phyloP scores from a whole-genome alignment of 2,888 invertebrate genomes.

The Prosapia bicincta region DNA sequence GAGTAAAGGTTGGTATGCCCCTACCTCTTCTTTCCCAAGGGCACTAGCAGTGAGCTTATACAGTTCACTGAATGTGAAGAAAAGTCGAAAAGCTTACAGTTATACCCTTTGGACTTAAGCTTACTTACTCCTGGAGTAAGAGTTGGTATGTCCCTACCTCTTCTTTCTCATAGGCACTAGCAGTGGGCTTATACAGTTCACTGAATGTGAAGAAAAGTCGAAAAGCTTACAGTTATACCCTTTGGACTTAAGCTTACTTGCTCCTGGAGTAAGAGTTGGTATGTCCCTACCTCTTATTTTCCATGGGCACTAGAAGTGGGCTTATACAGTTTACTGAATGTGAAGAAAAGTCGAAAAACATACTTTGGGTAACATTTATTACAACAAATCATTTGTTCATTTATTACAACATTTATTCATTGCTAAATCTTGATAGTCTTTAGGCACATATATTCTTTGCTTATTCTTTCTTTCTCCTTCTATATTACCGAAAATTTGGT shows the following conservation, averaged over 20 bases:
- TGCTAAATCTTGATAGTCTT: too few relatives aligned
- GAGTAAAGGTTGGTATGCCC: neutral
- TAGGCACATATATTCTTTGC: neutral
- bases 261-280: neutral
- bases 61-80: neutral
- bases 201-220: slow-evolving; percentile 7
- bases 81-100: slow-evolving; percentile 3
- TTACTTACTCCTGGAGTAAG: neutral
- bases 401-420: neutral
- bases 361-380: neutral
- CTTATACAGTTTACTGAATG: neutral
- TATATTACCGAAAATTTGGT: neutral
- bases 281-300: neutral
- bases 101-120: too few relatives aligned
- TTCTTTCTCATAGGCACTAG: neutral
- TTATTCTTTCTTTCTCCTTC: neutral
- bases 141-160: too few relatives aligned
- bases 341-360: slow-evolving; percentile 8
- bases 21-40: neutral
- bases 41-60: slow-evolving; percentile 1
- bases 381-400: neutral
- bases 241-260: neutral
- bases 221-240: neutral
- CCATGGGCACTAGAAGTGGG: neutral
- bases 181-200: neutral